Percentiles rank a stretch among this genome's conserved stretches.
Evolutionary conservation across 30 jellyfish, hydroid and myxozoan species (phyloP).

Genomic region (Aurelia sp.): DNA sequence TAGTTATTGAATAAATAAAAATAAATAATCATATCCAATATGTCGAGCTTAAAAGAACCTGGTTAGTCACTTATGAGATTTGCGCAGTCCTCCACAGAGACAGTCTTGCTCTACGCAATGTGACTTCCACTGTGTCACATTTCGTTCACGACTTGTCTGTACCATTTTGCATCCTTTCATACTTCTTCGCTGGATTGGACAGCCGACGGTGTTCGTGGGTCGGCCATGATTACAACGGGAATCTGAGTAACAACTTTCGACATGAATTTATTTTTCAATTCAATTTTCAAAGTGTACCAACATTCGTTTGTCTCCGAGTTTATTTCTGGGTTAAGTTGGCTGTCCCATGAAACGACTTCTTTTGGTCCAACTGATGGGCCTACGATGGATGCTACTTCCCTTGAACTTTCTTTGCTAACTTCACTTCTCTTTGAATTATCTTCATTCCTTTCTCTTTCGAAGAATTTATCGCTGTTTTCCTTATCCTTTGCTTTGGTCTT

Average conservation of each 20-base stretch:
- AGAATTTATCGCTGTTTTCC: no score
- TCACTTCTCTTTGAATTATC: background rate
- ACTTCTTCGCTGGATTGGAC: no score
- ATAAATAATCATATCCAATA: no score
- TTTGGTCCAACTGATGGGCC: slow-evolving; percentile 72
- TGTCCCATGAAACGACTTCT: slow-evolving; percentile 49
- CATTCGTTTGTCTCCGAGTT: slow-evolving; percentile 1
- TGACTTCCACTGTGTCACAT: no score
- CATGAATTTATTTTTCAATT: background rate
- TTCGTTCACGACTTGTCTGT: no score
- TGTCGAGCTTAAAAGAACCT: no score
- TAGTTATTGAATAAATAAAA: no score
- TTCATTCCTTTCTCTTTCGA: no score
- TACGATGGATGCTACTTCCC: slow-evolving; percentile 38
- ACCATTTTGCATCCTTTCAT: no score
- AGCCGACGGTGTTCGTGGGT: slow-evolving; percentile 15
- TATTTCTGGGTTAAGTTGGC: slow-evolving; percentile 18
- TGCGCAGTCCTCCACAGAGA: no score
- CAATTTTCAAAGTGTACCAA: slow-evolving; percentile 31
- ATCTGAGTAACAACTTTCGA: slow-evolving; percentile 7
- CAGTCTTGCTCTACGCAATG: no score
- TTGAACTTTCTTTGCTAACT: background rate
- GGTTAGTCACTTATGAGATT: no score
- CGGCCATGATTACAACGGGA: slow-evolving; percentile 24
- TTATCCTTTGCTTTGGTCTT: background rate